A percentile compares a stretch with the other conserved stretches of the same genome.
These are phyloP conservation scores for Procambarus clarkii DNA, from an alignment of 1,140 invertebrate species.

Conservation along the genomic window DNA sequence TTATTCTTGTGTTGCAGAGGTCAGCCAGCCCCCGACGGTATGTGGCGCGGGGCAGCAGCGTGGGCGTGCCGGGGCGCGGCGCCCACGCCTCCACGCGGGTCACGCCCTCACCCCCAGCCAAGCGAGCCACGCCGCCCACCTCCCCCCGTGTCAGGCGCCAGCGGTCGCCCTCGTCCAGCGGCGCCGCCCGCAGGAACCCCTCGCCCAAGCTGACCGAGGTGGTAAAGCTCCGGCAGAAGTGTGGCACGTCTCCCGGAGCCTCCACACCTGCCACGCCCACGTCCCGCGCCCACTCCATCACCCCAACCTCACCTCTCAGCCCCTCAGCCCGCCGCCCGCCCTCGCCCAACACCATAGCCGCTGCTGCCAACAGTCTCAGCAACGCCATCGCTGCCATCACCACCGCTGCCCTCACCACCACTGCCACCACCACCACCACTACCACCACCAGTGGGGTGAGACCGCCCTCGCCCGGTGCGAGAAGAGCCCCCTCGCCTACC, in stretches of 20 bases:
- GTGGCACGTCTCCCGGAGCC: background rate
- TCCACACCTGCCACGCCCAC: background rate
- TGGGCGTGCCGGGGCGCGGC: constrained; percentile 2
- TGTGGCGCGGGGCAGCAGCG: constrained; percentile 16
- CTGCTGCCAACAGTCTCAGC: background rate
- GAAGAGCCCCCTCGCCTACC: constrained; percentile 27
- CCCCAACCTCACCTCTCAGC: background rate
- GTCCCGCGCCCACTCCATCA: background rate
- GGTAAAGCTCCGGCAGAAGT: constrained; percentile 12
- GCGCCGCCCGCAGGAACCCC: constrained; percentile 35
- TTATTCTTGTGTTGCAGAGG: constrained; percentile 17
- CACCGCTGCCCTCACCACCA: background rate
- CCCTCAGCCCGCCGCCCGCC: too few species aligned
- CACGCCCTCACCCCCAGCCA: constrained; percentile 54
- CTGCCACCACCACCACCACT: background rate
- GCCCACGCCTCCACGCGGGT: constrained; percentile 7
- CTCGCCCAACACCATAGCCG: background rate
- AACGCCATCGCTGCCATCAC: background rate
- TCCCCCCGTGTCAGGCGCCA: constrained; percentile 61
- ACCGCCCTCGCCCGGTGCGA: background rate
- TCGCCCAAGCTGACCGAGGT: constrained; percentile 33
- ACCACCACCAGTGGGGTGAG: background rate
- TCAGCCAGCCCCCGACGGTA: constrained; percentile 53
- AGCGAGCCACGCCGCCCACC: constrained; percentile 65
- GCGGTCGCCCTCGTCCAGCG: constrained; percentile 37